Evolutionary conservation across 1,140 invertebrate genomes (phyloP).

Genomic region (Hyphantria cunea): DNA sequence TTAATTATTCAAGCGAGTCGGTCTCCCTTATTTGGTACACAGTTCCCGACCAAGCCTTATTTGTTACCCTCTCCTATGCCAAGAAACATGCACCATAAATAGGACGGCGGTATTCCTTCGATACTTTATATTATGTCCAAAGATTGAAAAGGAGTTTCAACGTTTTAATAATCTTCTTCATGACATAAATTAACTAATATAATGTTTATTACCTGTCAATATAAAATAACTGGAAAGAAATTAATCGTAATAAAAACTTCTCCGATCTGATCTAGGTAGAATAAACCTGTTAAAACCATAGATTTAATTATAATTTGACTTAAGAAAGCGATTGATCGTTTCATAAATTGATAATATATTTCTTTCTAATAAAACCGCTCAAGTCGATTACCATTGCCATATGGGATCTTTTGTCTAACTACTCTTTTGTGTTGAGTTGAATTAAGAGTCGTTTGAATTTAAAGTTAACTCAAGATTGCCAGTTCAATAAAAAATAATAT

Average conservation of each 20-base stretch:
- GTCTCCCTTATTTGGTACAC: conserved; percentile 28
- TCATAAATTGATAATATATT: neutral
- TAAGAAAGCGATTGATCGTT: neutral
- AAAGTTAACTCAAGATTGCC: no score
- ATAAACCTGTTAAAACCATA: conserved; percentile 11
- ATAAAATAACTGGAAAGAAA: neutral
- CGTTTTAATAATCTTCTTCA: conserved; percentile 5
- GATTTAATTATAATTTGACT: conserved; percentile 1
- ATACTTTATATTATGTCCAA: conserved; percentile 1
- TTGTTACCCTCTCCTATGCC: conserved; percentile 30
- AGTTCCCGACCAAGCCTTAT: conserved; percentile 26
- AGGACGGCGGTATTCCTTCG: conserved; percentile 7
- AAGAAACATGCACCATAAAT: neutral
- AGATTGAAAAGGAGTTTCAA: neutral
- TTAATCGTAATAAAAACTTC: neutral
- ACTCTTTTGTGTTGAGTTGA: no score
- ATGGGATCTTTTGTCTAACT: no score
- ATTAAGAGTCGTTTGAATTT: no score
- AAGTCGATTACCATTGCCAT: neutral
- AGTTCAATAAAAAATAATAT: no score
- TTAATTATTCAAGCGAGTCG: conserved; percentile 31
- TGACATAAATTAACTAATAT: neutral
- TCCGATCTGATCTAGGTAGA: neutral
- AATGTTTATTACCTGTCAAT: conserved; percentile 4
- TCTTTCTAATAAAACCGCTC: neutral